Conservation (phyloP, 1,140 invertebrate species). For the Bilobella aurantiaca region DNA sequence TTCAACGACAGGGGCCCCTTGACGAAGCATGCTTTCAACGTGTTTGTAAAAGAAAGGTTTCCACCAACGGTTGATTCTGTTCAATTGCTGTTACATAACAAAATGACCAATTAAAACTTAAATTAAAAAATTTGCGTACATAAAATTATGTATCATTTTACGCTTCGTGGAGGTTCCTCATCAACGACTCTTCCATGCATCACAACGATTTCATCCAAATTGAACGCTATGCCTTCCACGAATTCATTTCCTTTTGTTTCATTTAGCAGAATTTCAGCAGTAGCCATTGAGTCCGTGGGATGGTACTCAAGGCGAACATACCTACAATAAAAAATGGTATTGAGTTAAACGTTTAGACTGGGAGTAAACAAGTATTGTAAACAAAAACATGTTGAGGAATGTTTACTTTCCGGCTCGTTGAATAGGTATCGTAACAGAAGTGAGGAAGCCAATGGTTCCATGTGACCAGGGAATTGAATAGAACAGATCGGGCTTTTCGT, state of each 20-base stretch:
- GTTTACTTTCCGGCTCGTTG: not conserved
- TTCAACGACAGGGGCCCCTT: slow-evolving; percentile 41
- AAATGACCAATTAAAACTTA: not conserved
- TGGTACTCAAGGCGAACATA: slow-evolving; percentile 3
- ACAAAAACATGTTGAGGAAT: too few relatives aligned
- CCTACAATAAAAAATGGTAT: not conserved
- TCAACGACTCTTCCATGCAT: slow-evolving; percentile 3
- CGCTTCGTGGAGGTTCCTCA: not conserved
- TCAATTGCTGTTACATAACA: not conserved
- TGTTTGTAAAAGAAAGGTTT: slow-evolving; percentile 14
- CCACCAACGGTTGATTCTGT: slow-evolving; percentile 1
- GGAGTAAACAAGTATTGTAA: too few relatives aligned
- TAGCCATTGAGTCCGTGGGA: not conserved
- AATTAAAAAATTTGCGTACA: too few relatives aligned
- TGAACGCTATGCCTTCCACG: slow-evolving; percentile 4
- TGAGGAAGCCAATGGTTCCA: slow-evolving; percentile 8
- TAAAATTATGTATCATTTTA: too few relatives aligned
- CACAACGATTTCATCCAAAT: not conserved
- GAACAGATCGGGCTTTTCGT: slow-evolving; percentile 9
- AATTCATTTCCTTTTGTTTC: not conserved
- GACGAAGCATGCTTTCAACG: not conserved
- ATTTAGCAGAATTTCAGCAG: not conserved
- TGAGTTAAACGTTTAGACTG: too few relatives aligned
- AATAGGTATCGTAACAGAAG: not conserved
- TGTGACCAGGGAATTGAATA: slow-evolving; percentile 10